Percentiles rank a stretch among this genome's conserved stretches.
These are phyloP conservation scores for Shinisaurus crocodilurus DNA, from an alignment of 2,113 vertebrate genomes.

Conservation along the genomic window DNA sequence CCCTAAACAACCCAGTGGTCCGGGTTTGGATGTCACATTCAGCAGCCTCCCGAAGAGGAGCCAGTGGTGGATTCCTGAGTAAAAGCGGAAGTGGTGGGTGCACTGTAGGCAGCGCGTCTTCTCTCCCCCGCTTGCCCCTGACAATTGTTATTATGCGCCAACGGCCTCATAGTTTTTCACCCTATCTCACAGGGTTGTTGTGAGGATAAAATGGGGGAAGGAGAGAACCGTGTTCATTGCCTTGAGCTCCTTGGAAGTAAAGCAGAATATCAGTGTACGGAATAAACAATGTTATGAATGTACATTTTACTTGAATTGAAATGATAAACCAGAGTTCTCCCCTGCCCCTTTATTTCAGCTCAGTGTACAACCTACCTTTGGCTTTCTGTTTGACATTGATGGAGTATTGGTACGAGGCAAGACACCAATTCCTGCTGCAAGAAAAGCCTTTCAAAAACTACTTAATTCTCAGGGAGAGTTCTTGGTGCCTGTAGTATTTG, in stretches of 20 bases:
- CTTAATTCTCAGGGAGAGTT: constrained; percentile 81
- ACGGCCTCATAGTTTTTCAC: too few relatives aligned
- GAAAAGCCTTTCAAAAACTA: constrained; percentile 85
- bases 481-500: constrained; percentile 88
- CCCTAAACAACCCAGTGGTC: too few relatives aligned
- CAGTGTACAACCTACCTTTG: constrained; percentile 77
- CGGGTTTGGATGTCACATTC: too few relatives aligned
- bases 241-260: not conserved
- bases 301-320: fast-evolving
- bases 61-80: too few relatives aligned
- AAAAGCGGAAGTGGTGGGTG: not conserved
- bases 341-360: constrained; percentile 37
- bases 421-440: constrained; percentile 84
- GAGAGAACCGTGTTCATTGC: not conserved
- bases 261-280: not conserved
- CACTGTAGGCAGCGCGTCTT: too few relatives aligned
- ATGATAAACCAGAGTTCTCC: fast-evolving
- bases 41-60: too few relatives aligned
- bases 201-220: too few relatives aligned
- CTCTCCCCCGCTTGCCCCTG: too few relatives aligned
- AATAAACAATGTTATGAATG: not conserved
- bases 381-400: constrained; percentile 88
- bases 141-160: too few relatives aligned
- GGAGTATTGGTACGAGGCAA: constrained; percentile 87
- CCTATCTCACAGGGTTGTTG: not conserved